A percentile compares a stretch with the other conserved stretches of the same genome.
phyloP scores from a whole-genome alignment of 2,113 vertebrate genomes.

The Colaptes auratus region DNA sequence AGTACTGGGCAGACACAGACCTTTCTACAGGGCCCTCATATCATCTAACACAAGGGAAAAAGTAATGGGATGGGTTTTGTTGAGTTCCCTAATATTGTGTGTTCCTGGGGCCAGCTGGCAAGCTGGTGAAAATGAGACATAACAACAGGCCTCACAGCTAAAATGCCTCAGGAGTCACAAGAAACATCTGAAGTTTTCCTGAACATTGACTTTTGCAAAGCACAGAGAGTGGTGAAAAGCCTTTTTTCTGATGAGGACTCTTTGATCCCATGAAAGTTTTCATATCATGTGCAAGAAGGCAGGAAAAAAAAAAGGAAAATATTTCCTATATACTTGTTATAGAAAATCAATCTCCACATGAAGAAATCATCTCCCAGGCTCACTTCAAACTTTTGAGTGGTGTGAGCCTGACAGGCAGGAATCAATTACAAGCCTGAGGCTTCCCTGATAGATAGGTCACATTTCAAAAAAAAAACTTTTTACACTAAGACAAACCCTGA shows the following conservation, averaged over 20 bases:
- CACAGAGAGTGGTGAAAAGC: neutral
- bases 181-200: neutral
- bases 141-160: neutral
- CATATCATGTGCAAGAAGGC: neutral
- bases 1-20: neutral
- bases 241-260: neutral
- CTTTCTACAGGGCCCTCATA: neutral
- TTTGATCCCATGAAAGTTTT: neutral
- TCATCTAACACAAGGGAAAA: neutral
- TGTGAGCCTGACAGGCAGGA: neutral
- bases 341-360: neutral
- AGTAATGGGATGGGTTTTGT: neutral
- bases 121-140: neutral
- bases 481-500: neutral
- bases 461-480: neutral
- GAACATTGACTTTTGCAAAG: neutral
- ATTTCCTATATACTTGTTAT: neutral
- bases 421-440: neutral
- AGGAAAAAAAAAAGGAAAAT: conserved; percentile 13
- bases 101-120: neutral
- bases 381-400: neutral
- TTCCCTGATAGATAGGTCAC: neutral
- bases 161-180: neutral
- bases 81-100: neutral
- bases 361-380: neutral